Evolutionary conservation across 2,113 vertebrate species (phyloP), one percentile per base, ranked within the genome.

Genomic region (Jaculus jaculus): DNA sequence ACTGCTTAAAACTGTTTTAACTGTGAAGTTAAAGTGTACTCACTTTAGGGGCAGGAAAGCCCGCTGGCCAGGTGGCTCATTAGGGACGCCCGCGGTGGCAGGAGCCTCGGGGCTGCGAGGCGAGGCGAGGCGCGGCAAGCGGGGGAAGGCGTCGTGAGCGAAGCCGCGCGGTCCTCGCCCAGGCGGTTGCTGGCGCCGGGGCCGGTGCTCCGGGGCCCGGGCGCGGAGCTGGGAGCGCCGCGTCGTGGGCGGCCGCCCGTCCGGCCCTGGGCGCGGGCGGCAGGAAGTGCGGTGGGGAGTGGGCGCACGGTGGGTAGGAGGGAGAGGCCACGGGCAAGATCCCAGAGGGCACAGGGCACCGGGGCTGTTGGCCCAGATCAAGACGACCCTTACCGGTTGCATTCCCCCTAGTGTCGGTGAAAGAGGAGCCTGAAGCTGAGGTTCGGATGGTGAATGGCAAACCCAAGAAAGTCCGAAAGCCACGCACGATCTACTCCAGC

Each of bases 401-500:
- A 69, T 95, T 82, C 65, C 87, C 96, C 79, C 7, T 96, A 98
- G 98, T 98, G 97, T 89, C 98, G 94, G 99, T 99, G 91, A 99
- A 99, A 98, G 99, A 99, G 93, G 99, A 99, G 95, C 99, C 99
- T 63, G 99, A 99, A 97, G 99, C 99, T 0, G 99, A 99, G 97
- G 99, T 99, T 83, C 98, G 99, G 92, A 99, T 99, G 99, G 99
- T 99, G 95, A 99, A 99, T 0, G 99, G 99, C 90, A 99, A 99
- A 92, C 99, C 99, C 30, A 99, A 99, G 97, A 99, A 99, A 96
- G 99, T 99, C 97, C 99, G 99, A 96, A 99, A 99, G 94, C 99
- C 99, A 26, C 98, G 99, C 63, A 99, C 99, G 58, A 99, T 99
- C 97, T 99, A 99, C 97, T 99, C 99, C 97, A 99, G 99, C 83